Base-by-base conservation (phyloP, 2,797 vertebrate genomes). In the Argya squamiceps region DNA sequence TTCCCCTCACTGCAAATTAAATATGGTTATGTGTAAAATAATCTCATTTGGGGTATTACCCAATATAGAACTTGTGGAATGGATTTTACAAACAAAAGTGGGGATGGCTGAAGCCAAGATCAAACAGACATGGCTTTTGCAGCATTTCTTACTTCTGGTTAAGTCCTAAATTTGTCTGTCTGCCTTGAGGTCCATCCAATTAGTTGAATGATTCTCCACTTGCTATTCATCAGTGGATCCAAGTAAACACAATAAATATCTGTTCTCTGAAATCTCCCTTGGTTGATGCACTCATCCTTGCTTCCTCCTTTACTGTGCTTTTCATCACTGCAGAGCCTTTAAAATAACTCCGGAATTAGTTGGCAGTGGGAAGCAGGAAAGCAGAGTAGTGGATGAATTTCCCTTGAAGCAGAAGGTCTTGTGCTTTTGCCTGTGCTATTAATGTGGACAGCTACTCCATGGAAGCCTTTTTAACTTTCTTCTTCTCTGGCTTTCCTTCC, bases 11-110 rank as follows among this genome's bases (percentile, higher is more conserved):
- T 59, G 37, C 62, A 94, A 95, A 87, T 94, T 93, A 95, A 94
- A 96, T 95, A 74, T 82, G 67, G 80, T 67, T 74, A 58, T 41
- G 76, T 88, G 80, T 93, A 93, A 94, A 96, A 93, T 79, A 92
- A 94, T 84, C 76, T 95, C 56, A 34, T 88, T 84, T 88, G 63
- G 83, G 74, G 89, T 88, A 93, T 68, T 86, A 88, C 46, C 53
- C 30, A 63, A 29, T n/a, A 21, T 26, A 74, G 85, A 88, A 56
- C 17, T 79, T 60, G n/a, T 58, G 56, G 92, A 92, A 89, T 77
- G 53, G 43, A 50, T 92, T 92, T 96, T 70, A 89, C n/a, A 58
- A 55, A 34, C 20, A 82, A 18, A 88, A 62, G 63, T 55, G 63
- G 36, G n/a, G 29, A 78, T 62, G 37, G 52, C n/a, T 76, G 89